Evolutionary conservation across 1,140 invertebrate genomes (phyloP).

Genomic region (Drepana arcuata): DNA sequence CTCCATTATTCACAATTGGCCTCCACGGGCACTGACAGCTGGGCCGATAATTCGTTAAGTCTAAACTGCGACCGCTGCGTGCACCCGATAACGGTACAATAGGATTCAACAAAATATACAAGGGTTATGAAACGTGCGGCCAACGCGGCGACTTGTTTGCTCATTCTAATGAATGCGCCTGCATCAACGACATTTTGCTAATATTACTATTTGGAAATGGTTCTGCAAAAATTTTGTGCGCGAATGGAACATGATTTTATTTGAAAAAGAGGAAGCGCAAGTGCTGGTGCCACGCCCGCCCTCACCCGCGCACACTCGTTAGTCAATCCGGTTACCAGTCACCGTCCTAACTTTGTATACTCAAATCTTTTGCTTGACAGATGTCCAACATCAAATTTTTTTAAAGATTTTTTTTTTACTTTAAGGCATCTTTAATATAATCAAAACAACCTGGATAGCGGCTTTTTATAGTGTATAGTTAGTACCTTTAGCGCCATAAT

Average conservation of each 20-base stretch:
- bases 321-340: not conserved
- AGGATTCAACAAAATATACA: constrained; percentile 26
- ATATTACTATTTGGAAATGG: not conserved
- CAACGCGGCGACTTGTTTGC: too few species aligned
- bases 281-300: not conserved
- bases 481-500: too few species aligned
- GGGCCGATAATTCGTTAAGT: constrained; percentile 48
- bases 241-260: constrained; percentile 3
- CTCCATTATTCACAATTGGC: constrained; percentile 55
- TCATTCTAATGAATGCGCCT: too few species aligned
- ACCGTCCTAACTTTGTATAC: not conserved
- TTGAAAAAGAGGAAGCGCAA: constrained; percentile 3
- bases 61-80: constrained; percentile 44
- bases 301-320: not conserved
- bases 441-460: too few species aligned
- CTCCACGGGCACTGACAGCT: constrained; percentile 31
- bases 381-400: constrained; percentile 25
- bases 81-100: constrained; percentile 39
- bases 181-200: too few species aligned
- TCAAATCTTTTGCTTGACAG: too few species aligned
- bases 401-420: constrained; percentile 5
- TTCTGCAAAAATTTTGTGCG: not conserved
- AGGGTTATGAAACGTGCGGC: too few species aligned
- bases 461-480: too few species aligned
- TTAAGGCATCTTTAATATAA: too few species aligned